These are phyloP conservation scores for Bombylius major DNA, from an alignment of 2,888 invertebrate genomes.

Conservation along the genomic window DNA sequence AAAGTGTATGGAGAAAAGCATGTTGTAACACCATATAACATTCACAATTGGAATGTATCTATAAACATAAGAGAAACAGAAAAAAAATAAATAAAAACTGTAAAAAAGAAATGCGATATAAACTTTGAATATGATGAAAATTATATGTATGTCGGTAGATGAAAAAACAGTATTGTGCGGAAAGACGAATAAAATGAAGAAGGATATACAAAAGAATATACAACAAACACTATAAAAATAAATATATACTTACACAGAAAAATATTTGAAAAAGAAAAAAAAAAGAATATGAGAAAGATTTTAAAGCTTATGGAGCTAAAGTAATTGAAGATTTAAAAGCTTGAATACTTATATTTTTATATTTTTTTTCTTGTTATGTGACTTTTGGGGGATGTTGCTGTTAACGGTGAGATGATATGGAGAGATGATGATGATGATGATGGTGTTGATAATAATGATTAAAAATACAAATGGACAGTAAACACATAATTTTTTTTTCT, in stretches of 20 bases:
- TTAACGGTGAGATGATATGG: not conserved
- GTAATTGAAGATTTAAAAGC: conserved; percentile 25
- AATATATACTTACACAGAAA: not conserved
- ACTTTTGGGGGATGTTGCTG: not conserved
- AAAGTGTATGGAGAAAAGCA: too few relatives aligned
- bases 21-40: too few relatives aligned
- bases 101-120: too few relatives aligned
- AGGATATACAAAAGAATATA: not conserved
- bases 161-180: not conserved
- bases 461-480: too few relatives aligned
- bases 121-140: too few relatives aligned
- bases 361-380: not conserved
- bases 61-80: not conserved
- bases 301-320: conserved; percentile 21
- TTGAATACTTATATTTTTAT: conserved; percentile 13
- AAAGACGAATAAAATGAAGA: not conserved
- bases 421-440: not conserved
- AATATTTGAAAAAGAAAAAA: conserved; percentile 1
- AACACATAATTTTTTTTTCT: too few relatives aligned
- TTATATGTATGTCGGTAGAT: too few relatives aligned
- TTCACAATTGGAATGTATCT: not conserved
- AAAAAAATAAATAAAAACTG: too few relatives aligned
- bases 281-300: conserved; percentile 11
- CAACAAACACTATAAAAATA: too few relatives aligned
- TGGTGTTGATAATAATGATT: not conserved